phyloP scores from a whole-genome alignment of 2,113 vertebrate species.

The Triplophysa tibetana region DNA sequence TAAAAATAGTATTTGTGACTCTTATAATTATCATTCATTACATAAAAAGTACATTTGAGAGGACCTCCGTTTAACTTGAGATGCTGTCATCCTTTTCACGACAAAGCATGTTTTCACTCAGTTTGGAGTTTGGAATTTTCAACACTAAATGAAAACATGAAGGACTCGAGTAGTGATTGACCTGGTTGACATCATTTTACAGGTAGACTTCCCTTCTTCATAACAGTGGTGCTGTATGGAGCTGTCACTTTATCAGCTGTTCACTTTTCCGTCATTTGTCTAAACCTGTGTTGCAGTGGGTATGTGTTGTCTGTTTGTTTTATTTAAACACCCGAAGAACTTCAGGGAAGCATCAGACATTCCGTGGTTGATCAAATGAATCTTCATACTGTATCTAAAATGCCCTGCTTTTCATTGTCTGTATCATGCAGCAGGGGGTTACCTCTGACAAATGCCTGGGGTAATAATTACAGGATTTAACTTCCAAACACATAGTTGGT shows the following conservation, averaged over 20 bases:
- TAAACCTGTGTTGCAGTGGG: background rate
- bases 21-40: background rate
- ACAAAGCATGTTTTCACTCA: constrained; percentile 21
- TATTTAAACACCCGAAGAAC: background rate
- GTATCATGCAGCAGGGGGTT: background rate
- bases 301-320: background rate
- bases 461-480: constrained; percentile 4
- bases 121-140: constrained; percentile 5
- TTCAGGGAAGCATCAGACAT: background rate
- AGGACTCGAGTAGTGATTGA: constrained; percentile 41
- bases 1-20: background rate
- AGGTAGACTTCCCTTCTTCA: background rate
- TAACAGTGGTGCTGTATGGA: background rate
- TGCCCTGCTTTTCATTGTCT: constrained; percentile 16
- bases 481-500: constrained; percentile 16
- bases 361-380: background rate
- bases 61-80: constrained; percentile 11
- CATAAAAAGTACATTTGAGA: background rate
- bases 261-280: background rate
- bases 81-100: background rate
- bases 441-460: background rate
- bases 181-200: constrained; percentile 32
- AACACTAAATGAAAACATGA: constrained; percentile 52
- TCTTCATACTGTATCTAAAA: constrained; percentile 8
- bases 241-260: no score